These are phyloP conservation scores for Mizuhopecten yessoensis DNA, from an alignment of 1,140 invertebrate genomes.

Conservation along the genomic window DNA sequence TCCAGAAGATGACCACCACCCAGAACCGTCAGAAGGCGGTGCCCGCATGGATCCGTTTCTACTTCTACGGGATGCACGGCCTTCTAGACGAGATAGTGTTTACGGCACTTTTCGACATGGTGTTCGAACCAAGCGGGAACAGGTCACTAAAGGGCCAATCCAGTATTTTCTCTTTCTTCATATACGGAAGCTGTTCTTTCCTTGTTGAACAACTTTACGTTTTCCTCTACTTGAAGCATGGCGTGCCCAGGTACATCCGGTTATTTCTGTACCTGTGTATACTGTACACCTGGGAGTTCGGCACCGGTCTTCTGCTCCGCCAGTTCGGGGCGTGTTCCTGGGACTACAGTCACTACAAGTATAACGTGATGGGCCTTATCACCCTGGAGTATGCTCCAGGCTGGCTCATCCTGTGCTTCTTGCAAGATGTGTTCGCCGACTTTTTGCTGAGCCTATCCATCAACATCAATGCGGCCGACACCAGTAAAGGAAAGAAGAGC, in stretches of 20 bases:
- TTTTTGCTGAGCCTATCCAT: slow-evolving; percentile 69
- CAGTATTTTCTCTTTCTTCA: slow-evolving; percentile 84
- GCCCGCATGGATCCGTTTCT: slow-evolving; percentile 79
- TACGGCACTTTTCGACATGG: slow-evolving; percentile 84
- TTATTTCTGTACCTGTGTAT: slow-evolving; percentile 82
- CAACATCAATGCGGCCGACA: neutral
- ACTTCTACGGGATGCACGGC: slow-evolving; percentile 85
- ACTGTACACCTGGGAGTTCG: slow-evolving; percentile 84
- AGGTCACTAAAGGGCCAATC: slow-evolving; percentile 83
- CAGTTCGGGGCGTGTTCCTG: slow-evolving; percentile 85
- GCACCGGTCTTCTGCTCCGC: slow-evolving; percentile 80
- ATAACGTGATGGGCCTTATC: slow-evolving; percentile 83
- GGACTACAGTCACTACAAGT: slow-evolving; percentile 84
- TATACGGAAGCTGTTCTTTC: slow-evolving; percentile 84
- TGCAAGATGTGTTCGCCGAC: slow-evolving; percentile 71
- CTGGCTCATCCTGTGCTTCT: slow-evolving; percentile 78
- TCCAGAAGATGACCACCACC: neutral
- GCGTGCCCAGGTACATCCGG: slow-evolving; percentile 74
- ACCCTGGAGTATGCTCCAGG: slow-evolving; percentile 85
- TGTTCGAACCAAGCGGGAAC: slow-evolving; percentile 80
- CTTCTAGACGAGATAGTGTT: slow-evolving; percentile 85
- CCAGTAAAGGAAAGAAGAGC: neutral
- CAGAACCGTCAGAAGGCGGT: slow-evolving; percentile 55
- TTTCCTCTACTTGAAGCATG: slow-evolving; percentile 59
- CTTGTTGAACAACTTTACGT: slow-evolving; percentile 83